Evolutionary conservation across 2,113 vertebrate species (phyloP).

Genomic region (Muntiacus reevesi): DNA sequence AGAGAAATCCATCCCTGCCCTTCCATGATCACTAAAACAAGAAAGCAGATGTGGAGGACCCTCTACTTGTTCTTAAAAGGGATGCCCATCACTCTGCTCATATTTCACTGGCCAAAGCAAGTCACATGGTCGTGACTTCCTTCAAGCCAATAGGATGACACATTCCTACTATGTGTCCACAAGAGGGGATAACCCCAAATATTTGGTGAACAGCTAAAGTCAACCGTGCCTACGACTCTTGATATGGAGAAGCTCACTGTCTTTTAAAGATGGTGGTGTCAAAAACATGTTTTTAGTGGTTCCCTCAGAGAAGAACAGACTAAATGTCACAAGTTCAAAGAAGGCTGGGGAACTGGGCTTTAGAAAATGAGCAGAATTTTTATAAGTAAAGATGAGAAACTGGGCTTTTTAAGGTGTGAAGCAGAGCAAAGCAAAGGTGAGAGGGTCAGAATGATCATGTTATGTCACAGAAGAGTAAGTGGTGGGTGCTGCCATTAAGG

Average conservation of each 20-base stretch:
- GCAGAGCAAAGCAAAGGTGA: not conserved
- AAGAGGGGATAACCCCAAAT: not conserved
- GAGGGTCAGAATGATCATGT: not conserved
- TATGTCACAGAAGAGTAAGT: not conserved
- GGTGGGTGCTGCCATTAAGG: not conserved
- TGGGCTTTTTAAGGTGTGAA: not conserved
- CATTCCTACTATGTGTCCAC: not conserved
- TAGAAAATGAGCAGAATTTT: not conserved
- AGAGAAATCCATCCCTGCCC: not conserved
- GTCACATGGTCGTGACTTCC: not conserved
- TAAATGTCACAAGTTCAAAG: not conserved
- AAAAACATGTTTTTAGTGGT: not conserved
- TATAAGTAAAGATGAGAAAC: not conserved
- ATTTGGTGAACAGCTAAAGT: not conserved
- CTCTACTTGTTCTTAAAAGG: not conserved
- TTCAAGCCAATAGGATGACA: not conserved
- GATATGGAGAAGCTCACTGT: not conserved
- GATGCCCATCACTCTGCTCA: not conserved
- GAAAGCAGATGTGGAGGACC: not conserved
- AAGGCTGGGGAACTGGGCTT: not conserved
- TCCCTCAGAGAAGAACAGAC: not conserved
- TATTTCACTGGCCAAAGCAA: not conserved
- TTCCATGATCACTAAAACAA: not conserved
- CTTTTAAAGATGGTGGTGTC: not conserved
- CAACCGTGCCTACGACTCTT: not conserved